These are phyloP conservation scores for Pantala flavescens DNA, from an alignment of 1,140 invertebrate genomes.

Conservation along the genomic window DNA sequence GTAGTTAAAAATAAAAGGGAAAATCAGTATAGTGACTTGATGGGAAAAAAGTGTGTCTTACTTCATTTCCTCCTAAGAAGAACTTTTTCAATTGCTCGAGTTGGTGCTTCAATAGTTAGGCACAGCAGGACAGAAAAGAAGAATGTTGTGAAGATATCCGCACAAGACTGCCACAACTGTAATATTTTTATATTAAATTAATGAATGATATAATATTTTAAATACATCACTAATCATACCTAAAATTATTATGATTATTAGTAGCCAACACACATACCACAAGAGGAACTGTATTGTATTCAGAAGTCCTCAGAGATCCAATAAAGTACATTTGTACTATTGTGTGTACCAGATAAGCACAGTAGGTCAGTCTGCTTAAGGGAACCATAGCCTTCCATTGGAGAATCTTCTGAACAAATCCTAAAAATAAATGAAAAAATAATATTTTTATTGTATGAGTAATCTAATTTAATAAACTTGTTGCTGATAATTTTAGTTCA, in stretches of 20 bases:
- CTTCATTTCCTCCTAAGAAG: not conserved
- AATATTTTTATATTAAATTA: not conserved
- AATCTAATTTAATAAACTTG: too few relatives aligned
- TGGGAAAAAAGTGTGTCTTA: too few relatives aligned
- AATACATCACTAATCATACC: not conserved
- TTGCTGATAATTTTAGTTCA: too few relatives aligned
- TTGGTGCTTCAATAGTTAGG: not conserved
- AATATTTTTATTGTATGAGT: not conserved
- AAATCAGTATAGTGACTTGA: too few relatives aligned
- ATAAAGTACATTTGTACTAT: not conserved
- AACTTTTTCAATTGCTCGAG: not conserved
- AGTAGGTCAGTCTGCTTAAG: conserved; percentile 43
- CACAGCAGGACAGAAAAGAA: not conserved
- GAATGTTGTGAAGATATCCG: not conserved
- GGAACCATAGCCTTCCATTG: conserved; percentile 43
- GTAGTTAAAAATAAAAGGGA: too few relatives aligned
- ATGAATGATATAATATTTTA: not conserved
- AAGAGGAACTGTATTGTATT: not conserved
- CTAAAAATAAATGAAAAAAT: conserved; percentile 22
- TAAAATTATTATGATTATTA: not conserved
- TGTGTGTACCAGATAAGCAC: conserved; percentile 45
- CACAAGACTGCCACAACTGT: not conserved
- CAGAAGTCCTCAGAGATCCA: not conserved
- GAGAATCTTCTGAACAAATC: conserved; percentile 40
- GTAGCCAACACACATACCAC: not conserved